These are phyloP conservation scores for Acrobasis consociella DNA, from an alignment of 2,888 invertebrate genomes.

Conservation along the genomic window DNA sequence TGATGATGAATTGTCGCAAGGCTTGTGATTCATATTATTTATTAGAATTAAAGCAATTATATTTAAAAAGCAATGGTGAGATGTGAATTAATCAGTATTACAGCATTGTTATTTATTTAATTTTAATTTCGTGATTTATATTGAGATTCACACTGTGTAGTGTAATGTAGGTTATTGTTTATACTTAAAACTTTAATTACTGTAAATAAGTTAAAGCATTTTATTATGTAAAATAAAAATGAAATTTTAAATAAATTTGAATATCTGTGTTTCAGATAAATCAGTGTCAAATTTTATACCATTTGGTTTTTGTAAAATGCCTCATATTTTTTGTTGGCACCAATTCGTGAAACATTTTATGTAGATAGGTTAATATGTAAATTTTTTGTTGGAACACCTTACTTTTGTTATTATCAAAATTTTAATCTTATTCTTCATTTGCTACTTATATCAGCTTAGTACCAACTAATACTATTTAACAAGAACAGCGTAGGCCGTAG, in stretches of 20 bases:
- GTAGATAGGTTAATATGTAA: too few species aligned
- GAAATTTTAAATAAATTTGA: background rate
- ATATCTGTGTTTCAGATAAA: background rate
- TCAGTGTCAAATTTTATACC: background rate
- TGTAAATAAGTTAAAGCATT: background rate
- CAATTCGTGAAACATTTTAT: too few species aligned
- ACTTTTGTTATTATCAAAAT: too few species aligned
- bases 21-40: constrained; percentile 14
- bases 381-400: too few species aligned
- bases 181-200: background rate
- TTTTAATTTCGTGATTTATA: background rate
- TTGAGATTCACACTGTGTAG: background rate
- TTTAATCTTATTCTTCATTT: too few species aligned
- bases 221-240: background rate
- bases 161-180: background rate
- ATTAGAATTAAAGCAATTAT: background rate
- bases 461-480: too few species aligned
- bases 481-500: too few species aligned
- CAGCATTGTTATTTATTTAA: background rate
- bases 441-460: too few species aligned
- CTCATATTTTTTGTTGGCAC: too few species aligned
- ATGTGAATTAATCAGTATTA: constrained; percentile 14
- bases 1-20: background rate
- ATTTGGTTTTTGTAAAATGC: background rate
- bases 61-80: constrained; percentile 4